Conservation (phyloP, 2,113 vertebrate genomes). For the Nannospalax galili region DNA sequence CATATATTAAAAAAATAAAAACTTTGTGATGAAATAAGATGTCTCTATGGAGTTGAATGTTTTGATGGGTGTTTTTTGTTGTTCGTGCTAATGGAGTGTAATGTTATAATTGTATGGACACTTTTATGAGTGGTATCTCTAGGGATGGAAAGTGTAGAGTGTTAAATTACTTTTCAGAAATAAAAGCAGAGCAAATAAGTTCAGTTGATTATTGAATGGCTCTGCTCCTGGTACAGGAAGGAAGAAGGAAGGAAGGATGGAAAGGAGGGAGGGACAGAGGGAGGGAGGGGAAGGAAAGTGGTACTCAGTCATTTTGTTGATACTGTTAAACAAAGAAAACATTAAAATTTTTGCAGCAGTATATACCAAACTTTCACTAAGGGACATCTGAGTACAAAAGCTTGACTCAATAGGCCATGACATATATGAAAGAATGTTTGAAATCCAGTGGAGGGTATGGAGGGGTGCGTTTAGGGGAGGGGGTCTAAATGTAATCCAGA, state of each 20-base stretch:
- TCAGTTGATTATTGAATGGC: conserved; percentile 21
- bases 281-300: neutral
- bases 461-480: no score
- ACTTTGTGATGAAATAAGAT: neutral
- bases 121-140: neutral
- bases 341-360: conserved; percentile 29
- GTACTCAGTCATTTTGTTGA: neutral
- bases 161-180: conserved; percentile 1
- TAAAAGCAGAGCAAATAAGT: conserved; percentile 9
- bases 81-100: neutral
- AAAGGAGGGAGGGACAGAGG: no score
- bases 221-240: neutral
- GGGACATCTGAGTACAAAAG: no score
- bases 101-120: neutral
- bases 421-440: no score
- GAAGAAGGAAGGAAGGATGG: no score
- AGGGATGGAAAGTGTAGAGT: conserved; percentile 18
- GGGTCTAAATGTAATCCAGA: no score
- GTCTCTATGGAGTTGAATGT: neutral
- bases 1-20: neutral
- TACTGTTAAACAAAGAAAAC: conserved; percentile 27
- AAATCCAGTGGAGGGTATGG: no score
- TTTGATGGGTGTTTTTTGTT: conserved; percentile 19
- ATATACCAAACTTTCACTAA: no score
- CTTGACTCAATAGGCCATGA: no score